These are phyloP conservation scores for Brachyhypopomus gauderio DNA, from an alignment of 2,113 vertebrate species.

Conservation along the genomic window DNA sequence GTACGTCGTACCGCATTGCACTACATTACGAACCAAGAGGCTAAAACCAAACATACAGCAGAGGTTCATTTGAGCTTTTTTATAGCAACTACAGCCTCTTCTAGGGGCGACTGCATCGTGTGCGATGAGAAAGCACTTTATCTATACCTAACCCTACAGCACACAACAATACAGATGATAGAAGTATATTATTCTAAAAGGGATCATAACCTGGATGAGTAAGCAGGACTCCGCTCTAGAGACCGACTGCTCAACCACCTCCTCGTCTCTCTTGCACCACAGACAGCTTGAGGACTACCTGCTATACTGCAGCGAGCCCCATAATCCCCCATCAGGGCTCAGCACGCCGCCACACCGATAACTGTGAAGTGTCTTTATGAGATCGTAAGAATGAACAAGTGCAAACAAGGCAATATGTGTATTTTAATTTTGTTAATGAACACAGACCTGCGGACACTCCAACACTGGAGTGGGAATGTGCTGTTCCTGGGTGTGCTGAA, in stretches of 20 bases:
- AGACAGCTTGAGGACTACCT: conserved; percentile 7
- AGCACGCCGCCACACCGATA: conserved; percentile 57
- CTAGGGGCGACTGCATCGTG: neutral
- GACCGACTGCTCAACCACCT: too few relatives aligned
- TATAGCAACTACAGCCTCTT: neutral
- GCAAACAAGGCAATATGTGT: conserved; percentile 47
- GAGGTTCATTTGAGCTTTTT: too few relatives aligned
- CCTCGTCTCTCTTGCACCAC: conserved; percentile 33
- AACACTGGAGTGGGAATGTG: too few relatives aligned
- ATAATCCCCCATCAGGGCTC: conserved; percentile 46
- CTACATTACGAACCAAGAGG: too few relatives aligned
- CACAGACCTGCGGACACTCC: conserved; percentile 25
- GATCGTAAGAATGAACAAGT: conserved; percentile 61
- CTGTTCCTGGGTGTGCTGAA: too few relatives aligned
- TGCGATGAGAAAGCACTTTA: neutral
- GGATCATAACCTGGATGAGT: conserved; percentile 54
- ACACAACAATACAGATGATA: neutral
- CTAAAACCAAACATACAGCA: too few relatives aligned
- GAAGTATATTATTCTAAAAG: conserved; percentile 26
- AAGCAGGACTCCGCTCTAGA: neutral
- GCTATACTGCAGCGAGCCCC: neutral
- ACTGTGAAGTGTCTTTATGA: conserved; percentile 60
- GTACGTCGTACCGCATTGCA: too few relatives aligned
- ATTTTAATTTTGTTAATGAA: conserved; percentile 69
- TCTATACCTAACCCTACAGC: neutral